These are phyloP conservation scores for Chelmon rostratus DNA, from an alignment of 2,797 vertebrate genomes.

Conservation along the genomic window DNA sequence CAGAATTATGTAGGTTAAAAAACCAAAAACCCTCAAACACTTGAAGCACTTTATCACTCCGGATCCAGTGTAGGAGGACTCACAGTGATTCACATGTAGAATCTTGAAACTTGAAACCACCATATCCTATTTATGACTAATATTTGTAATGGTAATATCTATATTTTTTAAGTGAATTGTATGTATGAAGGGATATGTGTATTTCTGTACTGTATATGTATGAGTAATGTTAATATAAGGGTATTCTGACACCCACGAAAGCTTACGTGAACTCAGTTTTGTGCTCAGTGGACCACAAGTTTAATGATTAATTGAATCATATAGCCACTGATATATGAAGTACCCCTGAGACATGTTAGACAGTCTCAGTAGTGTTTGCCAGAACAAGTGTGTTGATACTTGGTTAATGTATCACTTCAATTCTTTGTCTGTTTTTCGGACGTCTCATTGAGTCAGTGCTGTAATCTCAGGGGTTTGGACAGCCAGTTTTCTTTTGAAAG, in stretches of 20 bases:
- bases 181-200: conserved; percentile 27
- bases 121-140: conserved; percentile 34
- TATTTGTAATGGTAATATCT: conserved; percentile 39
- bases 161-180: conserved; percentile 49
- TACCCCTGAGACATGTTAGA: conserved; percentile 44
- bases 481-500: conserved; percentile 17
- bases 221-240: conserved; percentile 12
- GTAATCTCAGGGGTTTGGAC: conserved; percentile 60
- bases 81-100: conserved; percentile 20
- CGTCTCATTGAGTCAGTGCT: conserved; percentile 30
- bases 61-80: conserved; percentile 38
- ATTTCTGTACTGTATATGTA: conserved; percentile 31
- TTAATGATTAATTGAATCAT: conserved; percentile 41
- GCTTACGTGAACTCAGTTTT: conserved; percentile 41
- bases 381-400: not conserved
- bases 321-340: conserved; percentile 57
- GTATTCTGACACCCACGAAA: conserved; percentile 37
- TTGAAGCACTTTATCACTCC: conserved; percentile 83
- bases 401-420: conserved; percentile 4
- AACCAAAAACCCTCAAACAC: conserved; percentile 58
- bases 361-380: conserved; percentile 10
- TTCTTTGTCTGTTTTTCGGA: conserved; percentile 2
- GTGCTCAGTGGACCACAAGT: conserved; percentile 28
- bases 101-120: conserved; percentile 48
- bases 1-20: conserved; percentile 3